phyloP scores from a whole-genome alignment of 2,797 vertebrate genomes.

The Poecile montanus region DNA sequence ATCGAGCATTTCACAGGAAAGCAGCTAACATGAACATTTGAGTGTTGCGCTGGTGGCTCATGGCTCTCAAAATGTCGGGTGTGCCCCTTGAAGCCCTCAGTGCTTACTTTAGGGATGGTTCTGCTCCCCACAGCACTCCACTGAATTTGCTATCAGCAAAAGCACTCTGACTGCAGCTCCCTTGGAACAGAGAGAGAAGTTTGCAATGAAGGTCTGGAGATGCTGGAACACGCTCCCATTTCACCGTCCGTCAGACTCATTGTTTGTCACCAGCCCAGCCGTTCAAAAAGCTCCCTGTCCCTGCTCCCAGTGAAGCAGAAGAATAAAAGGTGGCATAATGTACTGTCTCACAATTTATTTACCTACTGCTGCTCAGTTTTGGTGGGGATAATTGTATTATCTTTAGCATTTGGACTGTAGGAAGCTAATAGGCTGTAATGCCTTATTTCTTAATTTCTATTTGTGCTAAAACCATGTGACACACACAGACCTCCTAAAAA shows the following conservation, averaged over 20 bases:
- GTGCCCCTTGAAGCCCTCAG: neutral
- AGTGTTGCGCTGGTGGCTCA: neutral
- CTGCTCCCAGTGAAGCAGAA: neutral
- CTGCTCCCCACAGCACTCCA: neutral
- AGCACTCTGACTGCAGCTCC: slow-evolving; percentile 8
- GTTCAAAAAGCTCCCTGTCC: neutral
- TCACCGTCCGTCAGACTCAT: neutral
- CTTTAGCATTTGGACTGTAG: neutral
- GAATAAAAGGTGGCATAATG: neutral
- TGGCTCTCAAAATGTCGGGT: neutral
- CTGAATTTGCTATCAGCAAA: slow-evolving; percentile 26
- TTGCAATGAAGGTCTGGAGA: neutral
- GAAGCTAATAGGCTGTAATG: neutral
- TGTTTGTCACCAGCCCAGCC: neutral
- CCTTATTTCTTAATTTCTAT: neutral
- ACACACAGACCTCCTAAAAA: neutral
- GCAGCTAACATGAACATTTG: neutral
- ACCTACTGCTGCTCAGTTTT: neutral
- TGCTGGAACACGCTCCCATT: neutral
- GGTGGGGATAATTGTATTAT: neutral
- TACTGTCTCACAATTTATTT: neutral
- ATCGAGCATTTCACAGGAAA: neutral
- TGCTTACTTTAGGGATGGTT: slow-evolving; percentile 24
- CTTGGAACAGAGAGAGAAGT: neutral
- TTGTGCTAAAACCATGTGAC: neutral